These are phyloP conservation scores for Scophthalmus maximus DNA, from an alignment of 2,113 vertebrate species.

Conservation along the genomic window DNA sequence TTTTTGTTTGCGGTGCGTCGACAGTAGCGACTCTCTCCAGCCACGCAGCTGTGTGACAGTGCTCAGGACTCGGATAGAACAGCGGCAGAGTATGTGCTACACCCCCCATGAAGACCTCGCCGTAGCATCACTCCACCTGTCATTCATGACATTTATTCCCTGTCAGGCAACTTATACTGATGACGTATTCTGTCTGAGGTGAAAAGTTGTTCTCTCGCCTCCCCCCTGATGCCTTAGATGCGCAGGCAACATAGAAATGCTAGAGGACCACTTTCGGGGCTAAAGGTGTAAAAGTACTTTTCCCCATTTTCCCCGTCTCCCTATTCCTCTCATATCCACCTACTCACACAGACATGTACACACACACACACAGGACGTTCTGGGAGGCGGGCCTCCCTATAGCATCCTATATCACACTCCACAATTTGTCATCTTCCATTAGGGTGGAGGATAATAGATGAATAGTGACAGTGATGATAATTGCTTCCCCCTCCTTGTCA, in stretches of 20 bases:
- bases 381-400: slow-evolving; percentile 32
- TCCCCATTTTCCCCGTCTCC: background rate
- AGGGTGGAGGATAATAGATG: slow-evolving; percentile 79
- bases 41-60: background rate
- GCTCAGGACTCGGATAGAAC: background rate
- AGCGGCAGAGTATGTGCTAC: no score
- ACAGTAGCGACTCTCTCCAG: background rate
- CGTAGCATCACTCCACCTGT: background rate
- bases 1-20: no score
- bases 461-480: slow-evolving; percentile 84
- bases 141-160: background rate
- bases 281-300: background rate
- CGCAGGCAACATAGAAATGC: no score
- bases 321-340: background rate
- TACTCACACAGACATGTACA: slow-evolving; percentile 1
- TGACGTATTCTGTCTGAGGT: background rate
- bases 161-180: background rate
- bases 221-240: background rate
- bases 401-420: slow-evolving; percentile 48
- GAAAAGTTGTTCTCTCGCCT: background rate
- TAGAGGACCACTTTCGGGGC: background rate
- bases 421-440: slow-evolving; percentile 82
- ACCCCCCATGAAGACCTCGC: background rate
- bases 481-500: slow-evolving; percentile 72
- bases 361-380: background rate